These are phyloP conservation scores for Acanthopleura granulata DNA, from an alignment of 2,888 invertebrate species.

Conservation along the genomic window DNA sequence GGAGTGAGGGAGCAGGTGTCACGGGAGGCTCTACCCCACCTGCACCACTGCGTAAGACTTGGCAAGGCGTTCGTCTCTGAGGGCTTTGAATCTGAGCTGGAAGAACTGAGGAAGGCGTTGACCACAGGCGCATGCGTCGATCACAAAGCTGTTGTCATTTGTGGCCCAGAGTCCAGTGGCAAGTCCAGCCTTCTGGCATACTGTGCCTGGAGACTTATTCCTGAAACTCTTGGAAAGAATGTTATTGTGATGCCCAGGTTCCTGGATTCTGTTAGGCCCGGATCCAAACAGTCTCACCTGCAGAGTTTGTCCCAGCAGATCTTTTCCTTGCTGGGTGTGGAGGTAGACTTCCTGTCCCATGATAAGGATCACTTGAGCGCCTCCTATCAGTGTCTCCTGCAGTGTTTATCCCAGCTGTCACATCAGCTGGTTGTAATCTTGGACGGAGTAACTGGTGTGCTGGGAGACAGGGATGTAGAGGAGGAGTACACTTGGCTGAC, in stretches of 20 bases:
- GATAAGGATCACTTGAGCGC: background rate
- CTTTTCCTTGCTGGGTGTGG: background rate
- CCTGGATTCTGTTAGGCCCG: background rate
- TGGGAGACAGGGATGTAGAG: background rate
- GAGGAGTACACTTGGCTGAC: background rate
- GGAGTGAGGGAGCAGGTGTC: background rate
- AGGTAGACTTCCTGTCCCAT: background rate
- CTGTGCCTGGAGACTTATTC: background rate
- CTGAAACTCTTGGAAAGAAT: background rate
- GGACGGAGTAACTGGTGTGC: background rate
- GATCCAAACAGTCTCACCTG: background rate
- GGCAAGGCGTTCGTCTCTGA: background rate
- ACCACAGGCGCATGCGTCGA: background rate
- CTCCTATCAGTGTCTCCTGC: background rate
- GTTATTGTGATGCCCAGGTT: background rate
- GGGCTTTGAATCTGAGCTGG: background rate
- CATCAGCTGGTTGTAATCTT: background rate
- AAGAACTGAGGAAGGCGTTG: background rate
- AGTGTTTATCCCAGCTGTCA: background rate
- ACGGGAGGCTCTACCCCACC: background rate
- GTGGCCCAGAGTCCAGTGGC: constrained; percentile 3
- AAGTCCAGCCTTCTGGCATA: constrained; percentile 6
- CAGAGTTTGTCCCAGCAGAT: constrained; percentile 17
- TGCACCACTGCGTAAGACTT: background rate
- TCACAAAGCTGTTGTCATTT: background rate